Conservation (phyloP, 2,113 vertebrate genomes). For the Xenopus borealis region DNA sequence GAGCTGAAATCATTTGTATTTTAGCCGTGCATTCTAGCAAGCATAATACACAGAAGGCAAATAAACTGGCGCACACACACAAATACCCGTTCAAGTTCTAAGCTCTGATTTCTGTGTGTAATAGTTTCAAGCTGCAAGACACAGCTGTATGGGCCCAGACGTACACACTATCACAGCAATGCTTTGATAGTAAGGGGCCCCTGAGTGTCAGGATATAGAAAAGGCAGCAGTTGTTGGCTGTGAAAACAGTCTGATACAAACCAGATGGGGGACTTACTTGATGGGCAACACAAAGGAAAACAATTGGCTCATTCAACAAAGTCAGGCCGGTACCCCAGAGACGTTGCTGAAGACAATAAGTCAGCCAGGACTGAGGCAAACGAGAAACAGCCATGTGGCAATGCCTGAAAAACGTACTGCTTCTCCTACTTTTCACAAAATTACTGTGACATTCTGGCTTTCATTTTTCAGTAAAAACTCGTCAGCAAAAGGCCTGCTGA, state of each 20-base stretch:
- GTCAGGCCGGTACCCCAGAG: slow-evolving; percentile 66
- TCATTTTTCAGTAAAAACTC: no score
- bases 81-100: slow-evolving; percentile 61
- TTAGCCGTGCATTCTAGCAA: not conserved
- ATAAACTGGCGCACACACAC: not conserved
- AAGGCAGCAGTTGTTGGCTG: slow-evolving; percentile 80
- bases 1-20: no score
- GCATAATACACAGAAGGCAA: not conserved
- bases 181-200: slow-evolving; percentile 76
- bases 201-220: slow-evolving; percentile 77
- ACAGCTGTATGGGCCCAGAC: slow-evolving; percentile 68
- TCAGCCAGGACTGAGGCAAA: slow-evolving; percentile 67
- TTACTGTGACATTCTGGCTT: not conserved
- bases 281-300: slow-evolving; percentile 80
- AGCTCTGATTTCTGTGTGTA: slow-evolving; percentile 63
- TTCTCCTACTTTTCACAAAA: slow-evolving; percentile 67
- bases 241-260: slow-evolving; percentile 86
- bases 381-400: slow-evolving; percentile 69
- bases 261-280: slow-evolving; percentile 79
- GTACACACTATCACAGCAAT: slow-evolving; percentile 66
- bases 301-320: slow-evolving; percentile 80
- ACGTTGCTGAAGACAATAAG: slow-evolving; percentile 71
- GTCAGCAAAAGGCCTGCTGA: no score
- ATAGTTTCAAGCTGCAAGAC: slow-evolving; percentile 74
- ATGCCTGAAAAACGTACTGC: slow-evolving; percentile 60